Conservation (phyloP, 2,888 invertebrate species). For the Xylota sylvarum region DNA sequence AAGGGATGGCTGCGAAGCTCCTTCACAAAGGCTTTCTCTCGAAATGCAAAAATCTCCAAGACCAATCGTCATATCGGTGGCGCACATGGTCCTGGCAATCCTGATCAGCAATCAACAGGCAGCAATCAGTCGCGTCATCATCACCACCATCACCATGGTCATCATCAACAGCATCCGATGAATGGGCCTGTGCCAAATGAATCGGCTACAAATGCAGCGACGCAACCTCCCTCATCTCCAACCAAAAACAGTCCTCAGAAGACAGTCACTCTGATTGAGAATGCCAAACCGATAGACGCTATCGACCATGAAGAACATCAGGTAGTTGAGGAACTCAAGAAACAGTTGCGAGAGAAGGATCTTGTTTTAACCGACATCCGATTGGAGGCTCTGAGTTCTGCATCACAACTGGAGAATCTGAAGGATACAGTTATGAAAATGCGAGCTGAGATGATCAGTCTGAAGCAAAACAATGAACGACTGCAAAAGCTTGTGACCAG, state of each 20-base stretch:
- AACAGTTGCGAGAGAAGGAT: constrained; percentile 97
- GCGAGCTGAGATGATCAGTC: constrained; percentile 96
- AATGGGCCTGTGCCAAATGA: constrained; percentile 79
- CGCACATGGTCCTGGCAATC: constrained; percentile 72
- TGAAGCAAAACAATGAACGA: constrained; percentile 98
- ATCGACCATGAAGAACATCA: constrained; percentile 84
- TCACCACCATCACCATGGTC: constrained; percentile 85
- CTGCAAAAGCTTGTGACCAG: constrained; percentile 94
- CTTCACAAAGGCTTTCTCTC: constrained; percentile 98
- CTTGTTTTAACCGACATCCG: constrained; percentile 98
- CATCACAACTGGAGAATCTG: constrained; percentile 97
- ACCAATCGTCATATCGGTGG: constrained; percentile 85
- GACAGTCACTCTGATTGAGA: constrained; percentile 85
- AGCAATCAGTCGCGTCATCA: constrained; percentile 82
- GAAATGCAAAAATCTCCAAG: constrained; percentile 92
- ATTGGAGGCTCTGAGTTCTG: constrained; percentile 97
- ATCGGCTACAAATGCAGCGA: constrained; percentile 80
- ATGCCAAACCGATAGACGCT: constrained; percentile 85
- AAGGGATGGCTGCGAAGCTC: constrained; percentile 99
- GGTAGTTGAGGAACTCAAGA: constrained; percentile 93
- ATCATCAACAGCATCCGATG: constrained; percentile 60
- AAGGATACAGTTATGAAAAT: constrained; percentile 98
- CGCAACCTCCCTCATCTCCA: constrained; percentile 82
- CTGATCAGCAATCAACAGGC: constrained; percentile 81
- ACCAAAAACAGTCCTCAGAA: constrained; percentile 85